Conservation (phyloP, 2,888 invertebrate genomes). For the Dicyrtoma fusca region DNA sequence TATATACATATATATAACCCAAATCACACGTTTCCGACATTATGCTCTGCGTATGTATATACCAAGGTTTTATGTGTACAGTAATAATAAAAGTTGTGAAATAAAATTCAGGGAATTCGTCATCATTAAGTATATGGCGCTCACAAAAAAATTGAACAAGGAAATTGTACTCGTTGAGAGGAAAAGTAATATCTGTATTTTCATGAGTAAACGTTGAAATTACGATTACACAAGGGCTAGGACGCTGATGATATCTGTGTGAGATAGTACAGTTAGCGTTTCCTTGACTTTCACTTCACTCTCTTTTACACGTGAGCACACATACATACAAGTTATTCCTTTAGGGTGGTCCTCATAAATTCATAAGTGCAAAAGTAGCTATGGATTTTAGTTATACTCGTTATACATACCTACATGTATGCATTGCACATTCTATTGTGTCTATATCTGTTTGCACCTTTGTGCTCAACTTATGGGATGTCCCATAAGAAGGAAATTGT, state of each 20-base stretch:
- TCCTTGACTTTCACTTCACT: constrained; percentile 8
- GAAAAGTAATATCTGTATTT: constrained; percentile 11
- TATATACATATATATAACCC: not conserved
- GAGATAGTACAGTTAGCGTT: not conserved
- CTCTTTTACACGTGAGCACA: not conserved
- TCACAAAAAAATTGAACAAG: not conserved
- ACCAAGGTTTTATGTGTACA: too few relatives aligned
- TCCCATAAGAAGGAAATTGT: too few relatives aligned
- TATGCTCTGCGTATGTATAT: not conserved
- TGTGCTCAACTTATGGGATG: too few relatives aligned
- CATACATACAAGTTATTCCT: not conserved
- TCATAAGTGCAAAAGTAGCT: too few relatives aligned
- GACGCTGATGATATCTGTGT: too few relatives aligned
- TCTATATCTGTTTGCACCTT: not conserved
- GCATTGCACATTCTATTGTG: too few relatives aligned
- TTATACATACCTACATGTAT: too few relatives aligned
- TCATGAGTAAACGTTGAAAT: constrained; percentile 19
- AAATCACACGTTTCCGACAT: not conserved
- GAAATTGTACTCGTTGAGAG: not conserved
- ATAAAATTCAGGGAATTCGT: constrained; percentile 5
- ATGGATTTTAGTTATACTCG: too few relatives aligned
- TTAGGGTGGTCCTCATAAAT: too few relatives aligned
- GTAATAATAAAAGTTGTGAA: too few relatives aligned
- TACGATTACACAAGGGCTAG: not conserved
- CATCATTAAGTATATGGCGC: not conserved